Evolutionary conservation across 2,113 vertebrate species (phyloP), one percentile per base, ranked within the genome.

Genomic region (Oostethus manadensis): DNA sequence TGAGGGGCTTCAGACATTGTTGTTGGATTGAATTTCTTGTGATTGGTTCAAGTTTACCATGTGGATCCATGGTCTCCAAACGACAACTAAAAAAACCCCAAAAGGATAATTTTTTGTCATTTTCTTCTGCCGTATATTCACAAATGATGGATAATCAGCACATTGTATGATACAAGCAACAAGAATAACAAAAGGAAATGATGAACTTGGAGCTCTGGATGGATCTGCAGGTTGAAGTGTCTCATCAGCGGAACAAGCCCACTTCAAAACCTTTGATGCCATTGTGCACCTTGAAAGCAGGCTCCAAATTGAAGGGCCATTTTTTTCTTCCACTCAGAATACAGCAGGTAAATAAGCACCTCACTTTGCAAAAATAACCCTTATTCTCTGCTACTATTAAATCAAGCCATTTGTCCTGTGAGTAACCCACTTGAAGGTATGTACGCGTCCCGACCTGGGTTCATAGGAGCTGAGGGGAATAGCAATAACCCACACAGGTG

Each of bases 341-440:
- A 71, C 64, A 71, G 70, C 67, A 78, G 71, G 74, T 74, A 66
- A 75, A 82, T 87, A 82, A 86, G 79, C 75, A 79, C 55, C 64
- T 35, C 38, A 20, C 51, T 55, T 58, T 22, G 66, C 66, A 80
- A 84, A 81, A 71, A 74, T 66, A 70, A 70, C 70, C 67, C 78
- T 78, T 67, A 73, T 81, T 78, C 64, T 63, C 56, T 64, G 22
- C 77, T 73, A 78, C 80, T 76, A 82, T 82, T 64, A 66, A 51
- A 84, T 84, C 68, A 60, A 63, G 61, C 76, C 74, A 33, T 33
- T 6, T 33, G 29, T 33, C 29, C 29, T 33, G 29, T 33, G 29
- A 7, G 29, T 33, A 33, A 8, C 29, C 29, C 29, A 33, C 29
- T 33, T 33, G 5, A 7, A 33, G 29, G 29, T 33, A 26, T 26